Percentiles rank a stretch among this genome's conserved stretches.
Evolutionary conservation across 92 coral and sea anemone genomes (phyloP).

Genomic region (Epizoanthus scotinus): DNA sequence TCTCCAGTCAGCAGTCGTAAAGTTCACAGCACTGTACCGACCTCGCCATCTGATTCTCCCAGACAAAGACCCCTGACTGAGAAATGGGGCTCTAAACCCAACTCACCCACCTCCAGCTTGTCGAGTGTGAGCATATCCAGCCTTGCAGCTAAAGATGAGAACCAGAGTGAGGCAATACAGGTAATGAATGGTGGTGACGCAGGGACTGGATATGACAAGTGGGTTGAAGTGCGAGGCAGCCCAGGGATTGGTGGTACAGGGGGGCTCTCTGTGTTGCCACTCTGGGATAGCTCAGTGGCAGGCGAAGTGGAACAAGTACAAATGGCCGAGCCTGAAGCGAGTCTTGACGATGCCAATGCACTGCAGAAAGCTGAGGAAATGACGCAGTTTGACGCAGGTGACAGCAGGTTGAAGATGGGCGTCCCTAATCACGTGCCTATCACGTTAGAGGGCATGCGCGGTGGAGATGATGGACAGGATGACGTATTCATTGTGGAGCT

Average conservation of each 20-base stretch:
- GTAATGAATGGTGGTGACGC: neutral
- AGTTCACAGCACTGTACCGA: neutral
- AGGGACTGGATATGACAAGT: constrained; percentile 43
- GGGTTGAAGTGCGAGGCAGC: constrained; percentile 77
- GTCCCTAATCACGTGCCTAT: constrained; percentile 13
- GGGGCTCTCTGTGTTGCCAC: constrained; percentile 84
- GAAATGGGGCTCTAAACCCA: neutral
- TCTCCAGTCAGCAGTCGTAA: constrained; percentile 6
- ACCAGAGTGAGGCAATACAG: constrained; percentile 48
- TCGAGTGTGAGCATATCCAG: constrained; percentile 51
- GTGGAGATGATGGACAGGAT: constrained; percentile 89
- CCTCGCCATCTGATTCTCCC: neutral
- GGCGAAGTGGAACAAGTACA: constrained; percentile 35
- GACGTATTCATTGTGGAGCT: constrained; percentile 98
- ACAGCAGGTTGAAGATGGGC: constrained; percentile 28
- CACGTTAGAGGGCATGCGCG: constrained; percentile 89
- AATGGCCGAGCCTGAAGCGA: constrained; percentile 38
- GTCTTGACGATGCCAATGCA: constrained; percentile 49
- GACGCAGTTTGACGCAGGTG: constrained; percentile 63
- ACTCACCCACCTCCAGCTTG: constrained; percentile 13
- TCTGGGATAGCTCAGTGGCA: constrained; percentile 40
- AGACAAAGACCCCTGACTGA: neutral
- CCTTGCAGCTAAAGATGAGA: constrained; percentile 65
- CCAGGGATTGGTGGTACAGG: constrained; percentile 43
- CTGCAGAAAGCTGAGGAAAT: constrained; percentile 66